Evolutionary conservation across 2,113 vertebrate genomes (phyloP), one percentile per base, ranked within the genome.

Genomic region (Nothocercus nigrocapillus): DNA sequence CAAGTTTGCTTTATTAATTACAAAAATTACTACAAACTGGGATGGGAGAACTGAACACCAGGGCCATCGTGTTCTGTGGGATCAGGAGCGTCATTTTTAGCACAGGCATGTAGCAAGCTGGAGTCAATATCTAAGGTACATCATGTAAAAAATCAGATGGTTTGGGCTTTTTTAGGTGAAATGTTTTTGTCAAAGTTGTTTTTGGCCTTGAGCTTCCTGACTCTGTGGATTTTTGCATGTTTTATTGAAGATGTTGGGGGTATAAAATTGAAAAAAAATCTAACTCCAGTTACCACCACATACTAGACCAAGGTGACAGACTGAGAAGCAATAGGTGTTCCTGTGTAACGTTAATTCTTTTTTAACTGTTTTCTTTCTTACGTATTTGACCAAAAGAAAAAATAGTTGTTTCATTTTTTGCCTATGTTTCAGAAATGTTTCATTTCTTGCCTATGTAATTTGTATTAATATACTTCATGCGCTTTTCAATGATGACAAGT

Each of bases 251-350:
- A 82, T 4, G 42, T 12, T 18, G 32, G 79, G 98, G 98, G 90
- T 97, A 98, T 80, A 98, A 97, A 38, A 95, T 98, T 17, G 96
- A 96, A 96, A 97, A 96, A 38, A 97, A 96, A 38, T 38, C 97
- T 42, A 97, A 94, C n/a, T 99, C 98, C 96, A 96, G 98, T 44
- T 96, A 98, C 63, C 98, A 95, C 11, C 90, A 97, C 0, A 36
- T 98, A 85, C 99, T 98, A 98, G 98, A 92, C 98, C 98, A 51
- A 98, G 98, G 98, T 98, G 36, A 36, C 34, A 11, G 51, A 72
- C 22, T 51, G 68, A 61, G 28, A 47, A 93, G 5, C 13, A 44
- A 42, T 63, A 67, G 47, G 8, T 4, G 49, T 89, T 68, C n/a
- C 32, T 62, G 13, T 32, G 28, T 66, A 63, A 27, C 14, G 14